phyloP scores from a whole-genome alignment of 2,888 invertebrate species.

The Chelonus formosanus region DNA sequence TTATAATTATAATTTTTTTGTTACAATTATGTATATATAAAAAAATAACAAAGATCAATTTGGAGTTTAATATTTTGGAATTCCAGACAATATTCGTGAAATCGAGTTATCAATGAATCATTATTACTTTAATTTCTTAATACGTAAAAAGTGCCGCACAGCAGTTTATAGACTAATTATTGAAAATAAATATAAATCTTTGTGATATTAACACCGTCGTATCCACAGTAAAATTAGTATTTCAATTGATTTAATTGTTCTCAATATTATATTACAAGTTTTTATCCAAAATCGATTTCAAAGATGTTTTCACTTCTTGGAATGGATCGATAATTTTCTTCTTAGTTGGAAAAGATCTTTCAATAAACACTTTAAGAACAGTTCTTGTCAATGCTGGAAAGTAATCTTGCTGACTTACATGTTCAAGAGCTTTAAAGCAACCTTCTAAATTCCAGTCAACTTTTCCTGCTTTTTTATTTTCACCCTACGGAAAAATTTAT shows the following conservation, averaged over 20 bases:
- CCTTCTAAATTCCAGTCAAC: constrained; percentile 73
- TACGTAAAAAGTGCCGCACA: constrained; percentile 13
- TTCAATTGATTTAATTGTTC: constrained; percentile 15
- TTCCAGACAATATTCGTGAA: not conserved
- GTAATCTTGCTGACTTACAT: constrained; percentile 67
- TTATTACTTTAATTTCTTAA: not conserved
- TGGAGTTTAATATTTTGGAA: not conserved
- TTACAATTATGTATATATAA: not conserved
- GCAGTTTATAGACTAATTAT: constrained; percentile 15
- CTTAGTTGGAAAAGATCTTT: constrained; percentile 59
- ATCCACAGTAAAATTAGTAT: constrained; percentile 26
- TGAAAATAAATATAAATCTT: constrained; percentile 41
- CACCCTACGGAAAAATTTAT: constrained; percentile 66
- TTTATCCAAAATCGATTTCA: constrained; percentile 51
- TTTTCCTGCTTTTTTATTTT: constrained; percentile 72
- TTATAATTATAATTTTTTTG: constrained; percentile 6
- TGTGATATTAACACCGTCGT: constrained; percentile 38
- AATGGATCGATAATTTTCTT: constrained; percentile 53
- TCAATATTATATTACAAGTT: constrained; percentile 48
- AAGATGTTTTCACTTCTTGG: constrained; percentile 54
- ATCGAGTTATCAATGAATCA: constrained; percentile 4
- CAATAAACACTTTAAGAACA: constrained; percentile 67
- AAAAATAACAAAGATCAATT: not conserved
- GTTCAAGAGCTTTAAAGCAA: constrained; percentile 70
- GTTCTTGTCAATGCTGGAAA: constrained; percentile 67